Conservation (phyloP, 2,113 vertebrate genomes). For the Ardeotis arabs region DNA sequence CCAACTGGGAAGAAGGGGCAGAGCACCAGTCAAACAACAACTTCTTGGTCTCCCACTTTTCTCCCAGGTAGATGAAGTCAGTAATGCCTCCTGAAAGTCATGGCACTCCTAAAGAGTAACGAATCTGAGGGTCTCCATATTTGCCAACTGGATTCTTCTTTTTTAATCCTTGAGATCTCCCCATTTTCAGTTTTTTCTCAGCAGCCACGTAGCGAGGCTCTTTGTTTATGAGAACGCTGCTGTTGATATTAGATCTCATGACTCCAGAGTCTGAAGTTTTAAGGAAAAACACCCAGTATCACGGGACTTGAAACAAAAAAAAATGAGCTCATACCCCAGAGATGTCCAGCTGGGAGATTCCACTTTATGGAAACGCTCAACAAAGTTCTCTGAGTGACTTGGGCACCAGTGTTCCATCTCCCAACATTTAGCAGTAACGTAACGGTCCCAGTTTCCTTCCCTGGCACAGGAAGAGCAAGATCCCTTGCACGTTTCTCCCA, state of each 20-base stretch:
- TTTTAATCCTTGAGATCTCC: background rate
- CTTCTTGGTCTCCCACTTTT: background rate
- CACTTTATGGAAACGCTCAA: background rate
- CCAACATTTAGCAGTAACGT: background rate
- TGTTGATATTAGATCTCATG: background rate
- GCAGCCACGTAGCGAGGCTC: background rate
- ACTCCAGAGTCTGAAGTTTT: background rate
- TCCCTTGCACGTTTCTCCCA: background rate
- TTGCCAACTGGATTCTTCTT: background rate
- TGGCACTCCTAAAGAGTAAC: background rate
- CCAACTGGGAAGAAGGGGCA: background rate
- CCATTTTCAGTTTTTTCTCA: background rate
- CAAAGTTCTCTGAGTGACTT: background rate
- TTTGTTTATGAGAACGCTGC: background rate
- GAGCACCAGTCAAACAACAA: background rate
- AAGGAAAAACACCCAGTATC: slow-evolving; percentile 20
- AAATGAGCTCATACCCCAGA: slow-evolving; percentile 24
- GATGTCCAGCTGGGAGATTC: slow-evolving; percentile 12
- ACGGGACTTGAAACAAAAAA: background rate
- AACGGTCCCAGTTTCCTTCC: background rate
- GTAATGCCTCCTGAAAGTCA: background rate
- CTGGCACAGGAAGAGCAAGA: background rate
- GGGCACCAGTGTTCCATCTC: background rate
- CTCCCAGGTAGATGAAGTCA: background rate
- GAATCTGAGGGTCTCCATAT: background rate